A percentile compares a stretch with the other conserved stretches of the same genome.
Evolutionary conservation across 1,140 invertebrate species (phyloP).

Genomic region (Drosophila kanapiae): DNA sequence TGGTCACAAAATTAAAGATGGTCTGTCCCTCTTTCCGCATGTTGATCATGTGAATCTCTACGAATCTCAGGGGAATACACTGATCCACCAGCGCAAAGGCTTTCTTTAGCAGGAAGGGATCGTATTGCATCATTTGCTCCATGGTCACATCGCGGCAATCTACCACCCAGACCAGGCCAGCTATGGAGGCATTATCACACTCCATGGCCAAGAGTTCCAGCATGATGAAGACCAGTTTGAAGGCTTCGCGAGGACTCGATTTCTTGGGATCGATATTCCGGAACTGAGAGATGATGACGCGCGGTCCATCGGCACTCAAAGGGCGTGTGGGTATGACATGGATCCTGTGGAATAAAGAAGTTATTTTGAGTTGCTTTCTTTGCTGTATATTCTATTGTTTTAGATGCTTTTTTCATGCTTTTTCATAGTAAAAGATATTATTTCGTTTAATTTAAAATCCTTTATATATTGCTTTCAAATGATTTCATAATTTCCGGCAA

Average conservation of each 20-base stretch:
- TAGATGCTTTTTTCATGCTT: too few species aligned
- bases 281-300: constrained; percentile 74
- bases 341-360: constrained; percentile 39
- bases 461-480: too few species aligned
- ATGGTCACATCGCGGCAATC: constrained; percentile 68
- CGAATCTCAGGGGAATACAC: constrained; percentile 66
- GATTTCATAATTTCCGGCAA: neutral
- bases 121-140: constrained; percentile 77
- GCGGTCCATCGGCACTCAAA: constrained; percentile 49
- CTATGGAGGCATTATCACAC: constrained; percentile 65
- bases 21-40: constrained; percentile 85
- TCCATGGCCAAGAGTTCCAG: constrained; percentile 74
- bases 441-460: too few species aligned
- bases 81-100: constrained; percentile 63
- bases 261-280: constrained; percentile 70
- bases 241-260: constrained; percentile 67
- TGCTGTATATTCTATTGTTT: neutral
- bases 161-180: constrained; percentile 62
- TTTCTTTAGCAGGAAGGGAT: constrained; percentile 72
- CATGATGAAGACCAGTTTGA: constrained; percentile 73
- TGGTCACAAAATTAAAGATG: constrained; percentile 86
- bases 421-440: too few species aligned
- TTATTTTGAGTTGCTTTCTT: constrained; percentile 7
- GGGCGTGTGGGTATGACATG: constrained; percentile 67
- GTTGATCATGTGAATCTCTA: constrained; percentile 74